These are phyloP conservation scores for Oncopeltus fasciatus DNA, from an alignment of 1,140 invertebrate genomes.

Conservation along the genomic window DNA sequence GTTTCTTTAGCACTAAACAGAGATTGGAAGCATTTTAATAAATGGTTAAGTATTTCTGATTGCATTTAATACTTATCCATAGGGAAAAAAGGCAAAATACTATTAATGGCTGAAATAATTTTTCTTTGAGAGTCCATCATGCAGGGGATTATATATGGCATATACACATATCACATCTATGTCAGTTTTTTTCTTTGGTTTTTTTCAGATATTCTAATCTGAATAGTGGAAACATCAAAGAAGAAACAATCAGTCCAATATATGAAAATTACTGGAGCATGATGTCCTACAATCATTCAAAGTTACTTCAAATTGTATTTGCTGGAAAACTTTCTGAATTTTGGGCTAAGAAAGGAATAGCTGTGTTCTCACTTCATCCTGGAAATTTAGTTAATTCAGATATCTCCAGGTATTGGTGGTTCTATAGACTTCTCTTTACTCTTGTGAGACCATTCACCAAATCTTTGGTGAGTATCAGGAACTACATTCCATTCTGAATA, in stretches of 20 bases:
- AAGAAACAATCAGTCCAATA: constrained; percentile 40
- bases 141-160: too few species aligned
- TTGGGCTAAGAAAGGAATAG: constrained; percentile 54
- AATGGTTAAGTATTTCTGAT: too few species aligned
- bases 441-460: constrained; percentile 83
- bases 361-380: constrained; percentile 72
- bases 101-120: too few species aligned
- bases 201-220: constrained; percentile 49
- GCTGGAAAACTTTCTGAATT: constrained; percentile 55
- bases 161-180: too few species aligned
- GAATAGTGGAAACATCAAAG: constrained; percentile 37
- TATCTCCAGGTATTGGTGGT: constrained; percentile 68
- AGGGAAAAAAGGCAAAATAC: too few species aligned
- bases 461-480: constrained; percentile 67
- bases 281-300: constrained; percentile 78
- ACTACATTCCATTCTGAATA: too few species aligned
- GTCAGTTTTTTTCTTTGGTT: too few species aligned
- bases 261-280: constrained; percentile 50
- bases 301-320: constrained; percentile 78
- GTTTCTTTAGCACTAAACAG: too few species aligned
- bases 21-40: too few species aligned
- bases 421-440: constrained; percentile 59
- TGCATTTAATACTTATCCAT: too few species aligned
- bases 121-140: too few species aligned
- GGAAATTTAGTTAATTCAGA: constrained; percentile 76